Evolutionary conservation across 2,888 invertebrate genomes (phyloP), one percentile per base, ranked within the genome.

Genomic region (Gibbula magus): DNA sequence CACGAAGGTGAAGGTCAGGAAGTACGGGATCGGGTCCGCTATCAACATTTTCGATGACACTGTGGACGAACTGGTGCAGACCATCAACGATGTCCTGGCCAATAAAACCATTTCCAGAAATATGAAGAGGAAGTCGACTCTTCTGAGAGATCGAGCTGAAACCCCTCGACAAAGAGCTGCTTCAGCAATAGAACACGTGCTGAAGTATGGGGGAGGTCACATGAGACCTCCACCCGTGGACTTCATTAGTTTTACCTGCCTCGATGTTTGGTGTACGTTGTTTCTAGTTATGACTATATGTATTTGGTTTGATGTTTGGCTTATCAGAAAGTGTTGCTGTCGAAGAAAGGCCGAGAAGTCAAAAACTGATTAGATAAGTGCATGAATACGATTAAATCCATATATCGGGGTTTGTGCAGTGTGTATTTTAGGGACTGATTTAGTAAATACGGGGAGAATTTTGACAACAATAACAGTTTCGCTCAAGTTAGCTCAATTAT

Each of bases 161-260:
- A 79, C 80, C 4, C 84, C 88, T 16, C 45, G 56, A 51, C 80
- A 87, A 74, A 78, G 82, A 25, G 86, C 87, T 10, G 87, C 85
- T 16, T 86, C 81, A 77, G 87, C 87, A 85, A 75, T 88, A 18
- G 88, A 88, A 75, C 87, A 88, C 79, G 86, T 88, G 67, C 80
- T 88, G 56, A 79, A 83, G 53, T 85, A 84, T 82, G 88, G 88
- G 7, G 86, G 85, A 18, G 75, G 79, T 20, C 87, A 88, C 79
- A 78, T 88, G 75, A 74, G 83, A 10, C 84, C 87, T 13, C 74
- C 83, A 5, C 77, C 81, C 2, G 79, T 80, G 74, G 70, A 80
- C 22, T 78, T 81, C 53, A 74, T 78, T 39, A 78, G 75, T 56
- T 76, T 73, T 35, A 61, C 78, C n/a, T 75, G 67, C 18, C 52